phyloP scores from a whole-genome alignment of 2,797 vertebrate species.

The Sus cebifrons region DNA sequence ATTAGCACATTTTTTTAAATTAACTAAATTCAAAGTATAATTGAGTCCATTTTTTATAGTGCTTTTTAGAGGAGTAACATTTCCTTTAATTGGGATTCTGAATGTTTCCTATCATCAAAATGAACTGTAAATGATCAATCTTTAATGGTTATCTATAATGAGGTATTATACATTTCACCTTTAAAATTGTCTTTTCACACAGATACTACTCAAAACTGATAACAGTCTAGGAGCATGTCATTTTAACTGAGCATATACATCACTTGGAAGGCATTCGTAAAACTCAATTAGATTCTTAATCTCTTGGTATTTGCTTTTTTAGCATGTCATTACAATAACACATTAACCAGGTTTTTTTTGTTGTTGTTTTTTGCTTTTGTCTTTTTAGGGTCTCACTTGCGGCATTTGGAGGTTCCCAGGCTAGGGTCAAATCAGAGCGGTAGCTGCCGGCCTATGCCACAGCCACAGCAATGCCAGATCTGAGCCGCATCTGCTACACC shows the following conservation, averaged over 20 bases:
- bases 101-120: slow-evolving; percentile 11
- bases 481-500: too few relatives aligned
- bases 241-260: slow-evolving; percentile 17
- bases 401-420: too few relatives aligned
- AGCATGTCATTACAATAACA: slow-evolving; percentile 29
- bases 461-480: too few relatives aligned
- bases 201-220: background rate
- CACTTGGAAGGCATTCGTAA: slow-evolving; percentile 51
- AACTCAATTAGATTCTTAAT: slow-evolving; percentile 21
- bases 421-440: too few relatives aligned
- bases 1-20: slow-evolving; percentile 17
- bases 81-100: slow-evolving; percentile 22
- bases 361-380: too few relatives aligned
- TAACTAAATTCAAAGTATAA: slow-evolving; percentile 61
- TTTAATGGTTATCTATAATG: slow-evolving; percentile 44
- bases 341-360: background rate
- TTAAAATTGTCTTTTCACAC: slow-evolving; percentile 45
- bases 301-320: slow-evolving; percentile 29
- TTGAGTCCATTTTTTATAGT: slow-evolving; percentile 10
- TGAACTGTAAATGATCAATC: slow-evolving; percentile 38
- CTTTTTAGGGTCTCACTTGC: too few relatives aligned
- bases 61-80: background rate
- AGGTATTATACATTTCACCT: slow-evolving; percentile 38
- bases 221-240: background rate
- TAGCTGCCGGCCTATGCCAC: too few relatives aligned